Base-by-base conservation (phyloP, 2,797 vertebrate genomes). In the Chelon auratus region DNA sequence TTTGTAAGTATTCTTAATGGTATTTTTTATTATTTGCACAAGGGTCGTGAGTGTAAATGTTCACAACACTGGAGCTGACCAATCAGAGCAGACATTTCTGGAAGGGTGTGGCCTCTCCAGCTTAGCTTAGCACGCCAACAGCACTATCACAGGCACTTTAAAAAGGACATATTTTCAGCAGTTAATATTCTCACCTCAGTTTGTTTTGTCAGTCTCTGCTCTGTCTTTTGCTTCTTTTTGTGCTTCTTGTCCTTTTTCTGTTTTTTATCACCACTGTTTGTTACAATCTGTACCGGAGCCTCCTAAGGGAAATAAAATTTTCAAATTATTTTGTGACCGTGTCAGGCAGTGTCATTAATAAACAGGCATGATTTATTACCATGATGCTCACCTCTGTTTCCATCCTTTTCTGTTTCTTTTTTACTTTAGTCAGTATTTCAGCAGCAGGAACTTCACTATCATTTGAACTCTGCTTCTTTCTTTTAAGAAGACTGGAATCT, bases 381-480 rank as follows among this genome's bases (percentile, higher is more conserved):
- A 2, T n/a, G 26, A 9, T 39, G 57, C 80, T 72, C 43, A 91
- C 91, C 75, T 92, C 85, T 17, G 53, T 36, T 18, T 75, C 54
- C 11, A 55, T 12, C 51, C 72, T 87, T 56, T 79, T 91, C 59
- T 48, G 89, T 63, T 91, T 92, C 82, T 78, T 92, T 45, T 89
- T 88, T 9, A 53, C 61, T 56, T 86, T 79, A 17, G 10, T 43
- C 66, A 50, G 59, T 4, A 20, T 60, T 47, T 72, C 65, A 55
- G 82, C 72, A 1, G 9, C 8, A 14, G 62, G 20, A 61, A 20
- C 60, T 2, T 80, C 48, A 2, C 1, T 53, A 1, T 36, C 57
- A 65, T 47, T 14, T 62, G 70, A 53, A 50, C 3, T 39, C 37
- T 64, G 1, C 37, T 81, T 86, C 55, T 87, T 90, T 76, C 62